These are phyloP conservation scores for Phaethornis superciliosus DNA, from an alignment of 2,113 vertebrate genomes.

Conservation along the genomic window DNA sequence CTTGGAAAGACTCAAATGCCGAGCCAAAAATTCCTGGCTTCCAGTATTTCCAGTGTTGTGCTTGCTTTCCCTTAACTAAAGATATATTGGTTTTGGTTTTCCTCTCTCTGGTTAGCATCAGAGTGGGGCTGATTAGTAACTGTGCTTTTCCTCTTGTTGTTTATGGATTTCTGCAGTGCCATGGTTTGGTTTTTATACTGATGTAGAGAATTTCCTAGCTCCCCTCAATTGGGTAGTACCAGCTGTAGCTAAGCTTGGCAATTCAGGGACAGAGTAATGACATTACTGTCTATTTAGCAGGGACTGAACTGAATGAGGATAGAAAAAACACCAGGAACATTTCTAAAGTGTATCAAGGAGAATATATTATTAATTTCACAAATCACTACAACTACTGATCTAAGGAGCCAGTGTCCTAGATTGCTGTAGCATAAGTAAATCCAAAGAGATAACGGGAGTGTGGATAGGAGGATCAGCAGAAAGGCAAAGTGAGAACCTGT, in stretches of 20 bases:
- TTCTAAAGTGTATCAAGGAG: not conserved
- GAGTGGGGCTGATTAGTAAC: not conserved
- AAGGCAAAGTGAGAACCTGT: not conserved
- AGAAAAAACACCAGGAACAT: not conserved
- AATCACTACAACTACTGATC: not conserved
- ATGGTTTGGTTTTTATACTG: not conserved
- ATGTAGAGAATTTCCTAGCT: not conserved
- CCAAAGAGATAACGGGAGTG: not conserved
- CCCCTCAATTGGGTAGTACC: accelerated
- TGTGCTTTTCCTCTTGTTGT: not conserved
- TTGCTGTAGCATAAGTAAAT: not conserved
- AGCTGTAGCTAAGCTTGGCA: not conserved
- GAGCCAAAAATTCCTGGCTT: not conserved
- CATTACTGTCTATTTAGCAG: not conserved
- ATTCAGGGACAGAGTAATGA: not conserved
- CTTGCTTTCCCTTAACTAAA: not conserved
- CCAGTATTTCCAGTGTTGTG: not conserved
- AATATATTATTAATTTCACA: not conserved
- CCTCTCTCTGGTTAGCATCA: not conserved
- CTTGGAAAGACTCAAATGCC: not conserved
- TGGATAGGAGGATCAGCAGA: not conserved
- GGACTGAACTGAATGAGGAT: not conserved
- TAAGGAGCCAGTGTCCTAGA: not conserved
- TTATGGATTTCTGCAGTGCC: not conserved
- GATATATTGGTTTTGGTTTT: not conserved